Percentiles rank a stretch among this genome's conserved stretches.
These are phyloP conservation scores for Rhinophrynus dorsalis DNA, from an alignment of 2,797 vertebrate species.

Conservation along the genomic window DNA sequence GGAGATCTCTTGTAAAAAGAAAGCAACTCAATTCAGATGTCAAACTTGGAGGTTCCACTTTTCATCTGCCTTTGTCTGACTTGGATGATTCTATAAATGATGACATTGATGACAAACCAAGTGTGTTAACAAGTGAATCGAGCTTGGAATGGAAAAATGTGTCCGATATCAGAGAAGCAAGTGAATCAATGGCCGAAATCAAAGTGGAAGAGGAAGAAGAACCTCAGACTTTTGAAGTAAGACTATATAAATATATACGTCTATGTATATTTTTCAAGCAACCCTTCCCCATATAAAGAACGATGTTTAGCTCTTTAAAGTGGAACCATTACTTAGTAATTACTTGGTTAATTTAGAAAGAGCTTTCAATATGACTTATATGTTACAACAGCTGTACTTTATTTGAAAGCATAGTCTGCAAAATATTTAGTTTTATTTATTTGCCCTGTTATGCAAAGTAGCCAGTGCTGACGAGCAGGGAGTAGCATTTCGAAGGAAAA, in stretches of 20 bases:
- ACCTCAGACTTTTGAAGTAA: constrained; percentile 81
- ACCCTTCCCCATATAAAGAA: too few species aligned
- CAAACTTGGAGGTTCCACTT: constrained; percentile 80
- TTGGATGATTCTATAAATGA: constrained; percentile 82
- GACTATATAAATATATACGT: constrained; percentile 42
- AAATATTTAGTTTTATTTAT: too few species aligned
- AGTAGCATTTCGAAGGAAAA: too few species aligned
- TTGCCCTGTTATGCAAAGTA: too few species aligned
- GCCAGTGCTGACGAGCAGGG: too few species aligned
- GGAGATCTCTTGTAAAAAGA: constrained; percentile 87
- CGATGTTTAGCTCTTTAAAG: too few species aligned
- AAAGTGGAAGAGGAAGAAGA: constrained; percentile 84
- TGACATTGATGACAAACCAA: constrained; percentile 84
- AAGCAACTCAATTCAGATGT: constrained; percentile 86
- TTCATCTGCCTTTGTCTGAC: constrained; percentile 82
- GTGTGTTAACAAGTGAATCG: constrained; percentile 78
- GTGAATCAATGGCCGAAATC: constrained; percentile 74
- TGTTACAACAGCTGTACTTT: too few species aligned
- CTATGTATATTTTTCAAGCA: constrained; percentile 3
- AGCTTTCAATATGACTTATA: too few species aligned
- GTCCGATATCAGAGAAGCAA: constrained; percentile 77
- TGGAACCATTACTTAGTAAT: too few species aligned
- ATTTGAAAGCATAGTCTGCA: too few species aligned
- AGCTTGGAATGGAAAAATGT: constrained; percentile 89
- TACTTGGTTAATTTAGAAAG: too few species aligned